A percentile compares a stretch with the other conserved stretches of the same genome.
These are phyloP conservation scores for Scomberomorus guttatus DNA, from an alignment of 2,797 vertebrate genomes.

Conservation along the genomic window DNA sequence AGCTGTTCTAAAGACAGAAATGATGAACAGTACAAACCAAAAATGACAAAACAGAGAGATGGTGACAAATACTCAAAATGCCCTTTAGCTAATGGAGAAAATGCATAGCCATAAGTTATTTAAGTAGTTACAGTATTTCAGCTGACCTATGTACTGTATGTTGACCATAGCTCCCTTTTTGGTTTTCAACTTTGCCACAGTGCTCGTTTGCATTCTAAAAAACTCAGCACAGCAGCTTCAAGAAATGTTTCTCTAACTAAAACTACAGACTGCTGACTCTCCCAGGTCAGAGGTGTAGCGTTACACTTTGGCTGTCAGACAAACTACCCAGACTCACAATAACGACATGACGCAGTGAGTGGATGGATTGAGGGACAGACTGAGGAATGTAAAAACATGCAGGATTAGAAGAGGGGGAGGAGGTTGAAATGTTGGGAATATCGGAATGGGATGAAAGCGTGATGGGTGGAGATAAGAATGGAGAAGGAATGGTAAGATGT, in stretches of 20 bases:
- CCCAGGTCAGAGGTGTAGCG: conserved; percentile 70
- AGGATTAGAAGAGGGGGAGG: conserved; percentile 4
- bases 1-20: conserved; percentile 15
- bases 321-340: conserved; percentile 62
- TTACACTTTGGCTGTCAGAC: conserved; percentile 76
- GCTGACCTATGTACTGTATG: neutral
- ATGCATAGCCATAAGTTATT: neutral
- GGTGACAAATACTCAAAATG: neutral
- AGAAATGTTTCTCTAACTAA: conserved; percentile 68
- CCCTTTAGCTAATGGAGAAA: neutral
- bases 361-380: conserved; percentile 44
- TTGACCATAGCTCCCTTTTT: conserved; percentile 23
- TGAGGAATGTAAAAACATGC: conserved; percentile 47
- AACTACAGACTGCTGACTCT: conserved; percentile 75
- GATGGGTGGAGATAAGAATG: conserved; percentile 24
- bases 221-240: conserved; percentile 51
- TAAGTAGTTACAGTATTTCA: neutral
- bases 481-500: conserved; percentile 34
- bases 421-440: conserved; percentile 3
- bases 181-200: conserved; percentile 39
- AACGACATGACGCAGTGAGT: conserved; percentile 57
- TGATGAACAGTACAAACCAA: conserved; percentile 35
- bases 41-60: neutral
- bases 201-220: conserved; percentile 43
- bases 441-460: conserved; percentile 20